Base-by-base conservation (phyloP, 1,140 invertebrate genomes). In the Hyles vespertilio region DNA sequence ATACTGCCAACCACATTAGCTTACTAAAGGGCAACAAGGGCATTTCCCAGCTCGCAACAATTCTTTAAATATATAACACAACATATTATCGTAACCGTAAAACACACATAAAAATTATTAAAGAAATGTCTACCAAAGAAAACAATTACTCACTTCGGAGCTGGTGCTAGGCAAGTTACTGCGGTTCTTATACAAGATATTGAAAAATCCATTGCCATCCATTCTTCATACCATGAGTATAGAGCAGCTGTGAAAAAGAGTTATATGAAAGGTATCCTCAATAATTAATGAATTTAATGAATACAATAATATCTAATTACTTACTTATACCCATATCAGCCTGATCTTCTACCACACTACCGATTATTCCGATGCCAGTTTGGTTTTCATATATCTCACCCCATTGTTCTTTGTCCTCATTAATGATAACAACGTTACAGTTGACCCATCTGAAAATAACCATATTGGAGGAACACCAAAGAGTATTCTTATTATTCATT, bases 171-270 rank as follows among this genome's bases (percentile, higher is more conserved):
- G 69, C 91, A 91, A 9, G 92, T 92, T 12, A 92, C 89, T 45
- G 90, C 91, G 49, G 91, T 91, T 64, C 91, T 77, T 43, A 92
- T 81, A 57, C 81, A 74, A 2, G 91, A 79, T 60, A 81, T 84
- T 3, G 92, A 90, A 59, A 91, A 89, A 72, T 92, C 92, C 65
- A 93, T 70, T 59, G 77, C 90, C 40, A 74, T 58, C 67, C 87
- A 92, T 74, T 89, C 87, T 67, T 90, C 82, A 65, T 89, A 90
- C 92, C 92, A 93, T 8, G 90, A 89, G 76, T 92, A 93, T 3
- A 92, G 71, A 34, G 91, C 91, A 64, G 81, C 91, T 90, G 59
- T 11, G 89, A 86, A 40, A 8, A 8, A 40, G 8, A 40, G 8
- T 40, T 5, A 40, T 8, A 40, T 40, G 4, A 5, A 40, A 22